Evolutionary conservation across 1,140 invertebrate species (phyloP), one percentile per base, ranked within the genome.

Genomic region (Hormaphis cornu): DNA sequence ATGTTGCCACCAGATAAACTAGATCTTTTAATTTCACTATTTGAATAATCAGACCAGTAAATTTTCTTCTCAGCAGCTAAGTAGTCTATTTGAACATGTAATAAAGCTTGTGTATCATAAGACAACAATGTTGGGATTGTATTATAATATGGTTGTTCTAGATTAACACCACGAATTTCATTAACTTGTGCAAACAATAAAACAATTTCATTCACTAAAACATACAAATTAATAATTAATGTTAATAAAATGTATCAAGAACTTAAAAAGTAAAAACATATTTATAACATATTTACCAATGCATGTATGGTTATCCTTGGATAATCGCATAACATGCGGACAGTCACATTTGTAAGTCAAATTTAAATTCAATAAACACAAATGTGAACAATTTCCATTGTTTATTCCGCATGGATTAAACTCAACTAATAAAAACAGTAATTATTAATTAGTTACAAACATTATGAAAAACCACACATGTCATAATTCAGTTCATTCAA

Each of bases 131-230:
- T 86, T 9, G 90, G 88, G 71, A 91, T 89, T 26, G 89, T 86
- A 75, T 89, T 86, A 76, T 87, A 87, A 76, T 85, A 84, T 1
- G 88, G 85, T 75, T 86, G 82, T 46, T 84, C 80, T 33, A 92
- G 77, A 77, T 92, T 89, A 37, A 94, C 87, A 14, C 91, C 91
- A 50, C 90, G 83, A 71, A 95, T 89, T 78, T 91, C 90, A 75
- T 87, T 87, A 22, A 81, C 78, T 71, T 85, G 81, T 12, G 86
- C 86, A 74, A 90, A 87, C 69, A 93, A 79, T 52, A 94, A 76
- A 37, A 92, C 84, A 71, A 84, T 83, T 74, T 91, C 88, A 77
- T 91, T 89, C 40, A 81, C 85, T 88, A 77, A 28, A 48, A 58
- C 14, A 46, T 10, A 30, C 9, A 46, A 54, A 42, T 22, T 14